phyloP scores from a whole-genome alignment of 2,797 vertebrate species.

The Pangasius macronema region DNA sequence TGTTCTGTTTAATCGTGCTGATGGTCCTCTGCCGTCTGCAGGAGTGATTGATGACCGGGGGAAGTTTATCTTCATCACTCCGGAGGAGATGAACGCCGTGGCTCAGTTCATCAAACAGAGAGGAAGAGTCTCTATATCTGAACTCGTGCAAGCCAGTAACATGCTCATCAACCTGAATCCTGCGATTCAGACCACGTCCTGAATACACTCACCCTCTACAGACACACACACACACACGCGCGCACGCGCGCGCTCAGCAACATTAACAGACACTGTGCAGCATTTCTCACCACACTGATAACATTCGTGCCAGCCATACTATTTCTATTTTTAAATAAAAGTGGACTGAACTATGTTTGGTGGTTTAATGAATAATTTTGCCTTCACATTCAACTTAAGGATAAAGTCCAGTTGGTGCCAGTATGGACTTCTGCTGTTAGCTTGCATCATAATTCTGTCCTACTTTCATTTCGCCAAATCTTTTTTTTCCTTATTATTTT shows the following conservation, averaged over 20 bases:
- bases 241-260: not conserved
- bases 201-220: conserved; percentile 30
- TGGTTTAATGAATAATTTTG: not conserved
- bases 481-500: not conserved
- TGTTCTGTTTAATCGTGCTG: not conserved
- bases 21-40: conserved; percentile 56
- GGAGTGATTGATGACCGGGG: conserved; percentile 97
- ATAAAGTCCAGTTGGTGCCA: not conserved
- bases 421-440: not conserved
- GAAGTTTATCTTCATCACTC: conserved; percentile 97
- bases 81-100: conserved; percentile 86
- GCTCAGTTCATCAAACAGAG: conserved; percentile 87
- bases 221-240: not conserved
- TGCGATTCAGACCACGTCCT: conserved; percentile 64
- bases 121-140: conserved; percentile 89
- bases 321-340: conserved; percentile 22
- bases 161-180: conserved; percentile 88
- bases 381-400: not conserved
- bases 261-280: not conserved
- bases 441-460: not conserved
- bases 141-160: conserved; percentile 91
- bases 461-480: not conserved
- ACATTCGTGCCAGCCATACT: not conserved
- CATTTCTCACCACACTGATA: not conserved
- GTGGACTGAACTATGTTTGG: not conserved